A percentile compares a stretch with the other conserved stretches of the same genome.
Conservation (phyloP, 2,797 vertebrate species). For the Silurus aristotelis region DNA sequence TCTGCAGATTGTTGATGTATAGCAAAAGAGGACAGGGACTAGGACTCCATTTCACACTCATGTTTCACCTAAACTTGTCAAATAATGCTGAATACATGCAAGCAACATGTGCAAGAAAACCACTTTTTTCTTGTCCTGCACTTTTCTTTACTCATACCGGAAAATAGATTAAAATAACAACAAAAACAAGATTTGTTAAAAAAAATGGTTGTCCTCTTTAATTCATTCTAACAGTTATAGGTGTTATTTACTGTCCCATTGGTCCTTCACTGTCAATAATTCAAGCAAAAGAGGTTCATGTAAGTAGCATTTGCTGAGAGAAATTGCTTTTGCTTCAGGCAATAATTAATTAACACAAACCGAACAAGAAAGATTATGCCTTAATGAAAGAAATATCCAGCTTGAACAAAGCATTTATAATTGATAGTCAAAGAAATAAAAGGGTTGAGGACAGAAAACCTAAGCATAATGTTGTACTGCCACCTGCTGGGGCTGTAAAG, state of each 20-base stretch:
- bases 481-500: slow-evolving; percentile 21
- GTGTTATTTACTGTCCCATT: neutral
- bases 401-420: neutral
- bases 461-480: slow-evolving; percentile 9
- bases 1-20: neutral
- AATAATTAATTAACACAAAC: neutral
- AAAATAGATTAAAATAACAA: neutral
- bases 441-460: neutral
- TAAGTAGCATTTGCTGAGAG: neutral
- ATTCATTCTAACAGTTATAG: neutral
- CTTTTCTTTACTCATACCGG: neutral
- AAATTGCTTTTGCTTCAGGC: neutral
- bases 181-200: neutral
- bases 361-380: neutral
- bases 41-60: neutral
- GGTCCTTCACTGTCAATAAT: neutral
- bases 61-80: neutral
- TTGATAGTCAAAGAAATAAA: neutral
- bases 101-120: neutral
- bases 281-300: neutral
- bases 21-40: neutral
- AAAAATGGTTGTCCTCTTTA: neutral
- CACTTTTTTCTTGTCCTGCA: neutral
- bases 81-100: neutral
- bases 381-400: neutral